Conservation (phyloP, 1,140 invertebrate species). For the Apocrypta bakeri region DNA sequence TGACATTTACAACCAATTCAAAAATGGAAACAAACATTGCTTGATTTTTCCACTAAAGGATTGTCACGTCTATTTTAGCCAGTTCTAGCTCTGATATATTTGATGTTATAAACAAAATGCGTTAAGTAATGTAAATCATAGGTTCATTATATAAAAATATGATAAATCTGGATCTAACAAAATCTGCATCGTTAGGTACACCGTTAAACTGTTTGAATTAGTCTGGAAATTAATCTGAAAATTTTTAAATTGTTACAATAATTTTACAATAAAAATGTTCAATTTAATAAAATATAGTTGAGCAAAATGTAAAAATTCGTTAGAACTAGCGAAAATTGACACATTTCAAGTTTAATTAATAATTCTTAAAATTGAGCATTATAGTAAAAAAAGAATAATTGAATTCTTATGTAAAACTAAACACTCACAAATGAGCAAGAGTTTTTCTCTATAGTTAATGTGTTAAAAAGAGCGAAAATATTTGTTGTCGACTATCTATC, state of each 20-base stretch:
- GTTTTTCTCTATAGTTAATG: neutral
- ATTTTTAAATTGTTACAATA: neutral
- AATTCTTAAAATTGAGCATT: neutral
- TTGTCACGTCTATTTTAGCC: neutral
- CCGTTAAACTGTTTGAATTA: neutral
- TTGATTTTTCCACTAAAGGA: neutral
- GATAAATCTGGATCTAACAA: neutral
- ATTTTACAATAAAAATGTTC: neutral
- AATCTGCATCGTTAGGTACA: neutral
- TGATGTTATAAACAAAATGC: neutral
- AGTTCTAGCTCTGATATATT: neutral
- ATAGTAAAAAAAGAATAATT: neutral
- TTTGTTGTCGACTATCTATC: constrained; percentile 57
- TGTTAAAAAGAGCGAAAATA: neutral
- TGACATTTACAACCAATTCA: constrained; percentile 10
- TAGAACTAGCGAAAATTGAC: neutral
- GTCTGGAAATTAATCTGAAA: neutral
- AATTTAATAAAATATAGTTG: too few relatives aligned
- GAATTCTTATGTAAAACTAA: neutral
- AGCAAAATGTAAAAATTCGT: neutral
- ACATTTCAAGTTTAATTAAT: neutral
- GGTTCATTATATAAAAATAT: too few relatives aligned
- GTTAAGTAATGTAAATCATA: too few relatives aligned
- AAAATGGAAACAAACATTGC: constrained; percentile 9
- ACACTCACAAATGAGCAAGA: neutral